phyloP scores from a whole-genome alignment of 2,797 vertebrate genomes.

The Paguma larvata region DNA sequence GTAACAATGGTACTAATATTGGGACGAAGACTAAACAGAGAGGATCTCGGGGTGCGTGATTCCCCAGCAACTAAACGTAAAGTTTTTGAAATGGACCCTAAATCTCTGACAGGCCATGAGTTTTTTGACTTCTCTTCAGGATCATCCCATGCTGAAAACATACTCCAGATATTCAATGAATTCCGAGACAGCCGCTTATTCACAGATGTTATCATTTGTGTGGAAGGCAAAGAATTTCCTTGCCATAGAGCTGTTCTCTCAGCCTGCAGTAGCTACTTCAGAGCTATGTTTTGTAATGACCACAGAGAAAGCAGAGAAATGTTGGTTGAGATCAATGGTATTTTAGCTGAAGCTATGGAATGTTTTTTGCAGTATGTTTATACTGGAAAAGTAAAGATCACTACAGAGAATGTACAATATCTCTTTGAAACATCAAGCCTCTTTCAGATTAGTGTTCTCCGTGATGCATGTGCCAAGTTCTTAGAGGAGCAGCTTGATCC shows the following conservation, averaged over 20 bases:
- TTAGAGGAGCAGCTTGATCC: constrained; percentile 98
- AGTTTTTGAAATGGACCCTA: constrained; percentile 97
- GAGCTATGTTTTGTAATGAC: constrained; percentile 99
- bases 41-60: constrained; percentile 95
- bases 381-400: constrained; percentile 97
- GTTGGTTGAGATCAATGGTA: constrained; percentile 99
- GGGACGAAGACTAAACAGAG: constrained; percentile 97
- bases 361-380: constrained; percentile 98
- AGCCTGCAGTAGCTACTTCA: constrained; percentile 98
- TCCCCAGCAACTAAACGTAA: constrained; percentile 98
- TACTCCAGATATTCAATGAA: constrained; percentile 98
- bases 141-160: constrained; percentile 96
- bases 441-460: constrained; percentile 96
- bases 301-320: constrained; percentile 98
- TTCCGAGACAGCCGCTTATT: constrained; percentile 97
- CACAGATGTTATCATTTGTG: constrained; percentile 98
- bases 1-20: constrained; percentile 99
- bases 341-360: constrained; percentile 98
- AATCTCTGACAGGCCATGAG: constrained; percentile 92
- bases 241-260: constrained; percentile 98
- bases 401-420: constrained; percentile 98
- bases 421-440: constrained; percentile 98
- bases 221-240: constrained; percentile 97
- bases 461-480: constrained; percentile 98
- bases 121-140: constrained; percentile 97